phyloP scores from a whole-genome alignment of 2,113 vertebrate species.

The Pterocles gutturalis region DNA sequence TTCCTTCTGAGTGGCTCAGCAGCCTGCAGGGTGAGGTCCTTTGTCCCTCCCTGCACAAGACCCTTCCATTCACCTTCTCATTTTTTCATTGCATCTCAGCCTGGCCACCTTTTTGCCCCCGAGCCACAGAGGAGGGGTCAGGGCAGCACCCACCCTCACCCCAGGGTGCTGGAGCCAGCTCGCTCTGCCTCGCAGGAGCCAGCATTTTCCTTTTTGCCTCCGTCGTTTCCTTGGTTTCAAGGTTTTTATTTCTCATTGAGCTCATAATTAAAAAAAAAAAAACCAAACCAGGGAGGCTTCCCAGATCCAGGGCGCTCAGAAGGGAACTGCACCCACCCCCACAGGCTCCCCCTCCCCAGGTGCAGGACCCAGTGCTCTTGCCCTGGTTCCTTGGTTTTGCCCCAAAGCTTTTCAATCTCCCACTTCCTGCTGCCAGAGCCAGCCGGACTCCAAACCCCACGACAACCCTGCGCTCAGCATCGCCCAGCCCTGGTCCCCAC shows the following conservation, averaged over 20 bases:
- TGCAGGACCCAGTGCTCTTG: rapidly evolving
- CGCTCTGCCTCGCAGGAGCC: background rate
- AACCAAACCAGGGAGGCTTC: background rate
- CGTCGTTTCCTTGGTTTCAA: slow-evolving; percentile 44
- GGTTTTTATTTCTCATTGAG: background rate
- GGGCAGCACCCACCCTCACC: slow-evolving; percentile 25
- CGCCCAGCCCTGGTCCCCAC: background rate
- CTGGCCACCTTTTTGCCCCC: background rate
- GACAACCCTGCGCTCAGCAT: background rate
- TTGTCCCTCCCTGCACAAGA: background rate
- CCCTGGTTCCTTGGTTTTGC: background rate
- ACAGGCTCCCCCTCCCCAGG: background rate
- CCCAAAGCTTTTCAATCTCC: background rate
- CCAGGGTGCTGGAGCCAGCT: background rate
- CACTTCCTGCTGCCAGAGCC: background rate
- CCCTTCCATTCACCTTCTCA: background rate
- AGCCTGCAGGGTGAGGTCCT: background rate
- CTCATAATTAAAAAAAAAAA: background rate
- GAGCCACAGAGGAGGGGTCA: rapidly evolving
- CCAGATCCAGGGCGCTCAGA: rapidly evolving
- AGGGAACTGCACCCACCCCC: background rate
- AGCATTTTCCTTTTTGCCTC: background rate
- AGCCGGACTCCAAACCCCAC: background rate
- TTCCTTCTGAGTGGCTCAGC: background rate
- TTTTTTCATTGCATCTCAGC: background rate